Base-by-base conservation (phyloP, 2,113 vertebrate species). In the Acinonyx jubatus region DNA sequence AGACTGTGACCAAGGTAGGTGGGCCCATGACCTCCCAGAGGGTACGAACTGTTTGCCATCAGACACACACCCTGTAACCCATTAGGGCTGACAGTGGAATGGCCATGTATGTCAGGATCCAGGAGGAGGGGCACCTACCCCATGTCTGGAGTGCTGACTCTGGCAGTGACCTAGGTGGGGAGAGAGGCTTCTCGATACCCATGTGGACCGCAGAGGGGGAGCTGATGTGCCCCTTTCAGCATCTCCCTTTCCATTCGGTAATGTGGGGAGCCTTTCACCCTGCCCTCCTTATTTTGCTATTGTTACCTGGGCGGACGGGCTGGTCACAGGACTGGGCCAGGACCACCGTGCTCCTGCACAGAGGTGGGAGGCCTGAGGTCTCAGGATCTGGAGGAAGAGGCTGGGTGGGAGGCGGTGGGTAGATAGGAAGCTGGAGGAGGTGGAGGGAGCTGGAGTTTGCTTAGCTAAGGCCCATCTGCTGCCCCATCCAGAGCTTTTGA, bases 401-500 rank as follows among this genome's bases (percentile, higher is more conserved):
- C 69, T 50, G 48, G 80, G 7, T 50, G 89, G 68, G 66, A 68
- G 85, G 5, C 4, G 4, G 50, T 50, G 33, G 55, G 57, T 11
- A 36, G 78, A 55, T 55, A 66, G 91, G 88, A 92, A 97, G 88
- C 76, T 7, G 8, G 97, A 41, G 31, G 50, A 19, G 33, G 66
- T 23, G 92, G 74, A 93, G 87, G 41, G 86, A 96, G 38, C 31
- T 3, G 12, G 61, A 97, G 48, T 1, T 63, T 65, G 74, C 89
- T 95, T 95, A 95, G 33, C 81, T 90, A 89, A 91, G 98, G 88
- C 96, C 96, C 97, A 98, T 98, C 80, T 98, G 89, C 97, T 57
- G 94, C 27, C 18, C 94, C 96, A 96, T n/a, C 0, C 63, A 91
- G n/a, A 96, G 97, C 97, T 96, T 98, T 98, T 97, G 94, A 94